Conservation (phyloP, 2,888 invertebrate species). For the Monoplex corrugatus region DNA sequence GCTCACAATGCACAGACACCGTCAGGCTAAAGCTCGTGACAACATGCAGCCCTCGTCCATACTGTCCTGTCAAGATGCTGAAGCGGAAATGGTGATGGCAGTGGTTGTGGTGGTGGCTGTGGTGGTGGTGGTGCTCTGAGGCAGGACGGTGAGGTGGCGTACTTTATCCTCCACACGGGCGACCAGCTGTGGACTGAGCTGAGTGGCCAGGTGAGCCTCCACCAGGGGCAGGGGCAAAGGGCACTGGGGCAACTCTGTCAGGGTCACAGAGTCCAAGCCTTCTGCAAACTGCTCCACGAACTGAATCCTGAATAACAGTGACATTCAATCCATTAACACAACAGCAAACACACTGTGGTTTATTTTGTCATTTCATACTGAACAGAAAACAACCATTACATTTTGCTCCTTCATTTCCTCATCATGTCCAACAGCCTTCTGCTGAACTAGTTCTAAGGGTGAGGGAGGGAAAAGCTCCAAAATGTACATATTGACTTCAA, state of each 20-base stretch:
- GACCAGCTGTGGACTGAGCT: conserved; percentile 72
- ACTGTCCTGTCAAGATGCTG: not conserved
- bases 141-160: conserved; percentile 62
- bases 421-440: not conserved
- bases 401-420: not conserved
- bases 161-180: conserved; percentile 74
- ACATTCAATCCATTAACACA: not conserved
- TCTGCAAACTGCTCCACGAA: conserved; percentile 76
- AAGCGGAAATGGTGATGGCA: not conserved
- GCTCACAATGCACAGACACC: not conserved
- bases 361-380: not conserved
- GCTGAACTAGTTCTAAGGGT: not conserved
- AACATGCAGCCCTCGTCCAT: too few species aligned
- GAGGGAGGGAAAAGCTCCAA: too few species aligned
- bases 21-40: not conserved
- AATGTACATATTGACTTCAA: too few species aligned
- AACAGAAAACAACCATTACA: too few species aligned
- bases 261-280: conserved; percentile 66
- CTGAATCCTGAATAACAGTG: conserved; percentile 64
- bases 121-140: not conserved
- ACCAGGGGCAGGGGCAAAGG: conserved; percentile 64
- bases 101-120: not conserved
- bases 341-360: not conserved
- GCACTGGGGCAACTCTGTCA: conserved; percentile 67
- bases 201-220: conserved; percentile 69